Evolutionary conservation across 2,888 invertebrate genomes (phyloP), one percentile per base, ranked within the genome.

Genomic region (Scaptomyza tumidula): DNA sequence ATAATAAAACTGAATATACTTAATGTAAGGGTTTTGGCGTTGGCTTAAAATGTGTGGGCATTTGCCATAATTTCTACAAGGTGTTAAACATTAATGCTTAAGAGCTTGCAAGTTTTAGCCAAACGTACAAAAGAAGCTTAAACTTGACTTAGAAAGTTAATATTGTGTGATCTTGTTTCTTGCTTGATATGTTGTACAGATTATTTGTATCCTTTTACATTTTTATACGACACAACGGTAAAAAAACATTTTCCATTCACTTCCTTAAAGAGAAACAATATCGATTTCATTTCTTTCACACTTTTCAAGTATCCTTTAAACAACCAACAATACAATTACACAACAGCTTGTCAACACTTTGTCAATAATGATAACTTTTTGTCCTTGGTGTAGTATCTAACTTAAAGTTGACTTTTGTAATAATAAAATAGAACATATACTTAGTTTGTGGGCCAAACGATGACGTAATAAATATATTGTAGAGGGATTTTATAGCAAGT

Each of bases 381-480:
- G n/a, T 37, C 24, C 24, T 6, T n/a, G 37, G 11, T 13, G 5
- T 11, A 4, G 33, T 13, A 2, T 37, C n/a, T 37, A 37, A 7
- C 6, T 7, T 39, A 13, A 13, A 35, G 35, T 37, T n/a, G 6
- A 37, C n/a, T 37, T n/a, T 37, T n/a, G 37, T 6, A 14, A 41
- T 41, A 41, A 1, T 24, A 14, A 1, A 3, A 9, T 24, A 24
- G 24, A 1, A 2, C 1, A 24, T 5, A 24, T 24, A 24, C 4
- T 24, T 1, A 13, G 19, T 33, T 24, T 24, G 16, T 35, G 14
- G 24, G 14, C 31, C 37, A 48, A 29, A 19, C 53, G 53, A 54
- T 64, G 53, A 48, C 65, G 54, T 31, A 63, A 63, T 52, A 54
- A 62, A 45, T 29, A 29, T 29, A 29, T 7, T 7, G 29, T 37